Base-by-base conservation (phyloP, 2,888 invertebrate species). In the Acronicta aceris region DNA sequence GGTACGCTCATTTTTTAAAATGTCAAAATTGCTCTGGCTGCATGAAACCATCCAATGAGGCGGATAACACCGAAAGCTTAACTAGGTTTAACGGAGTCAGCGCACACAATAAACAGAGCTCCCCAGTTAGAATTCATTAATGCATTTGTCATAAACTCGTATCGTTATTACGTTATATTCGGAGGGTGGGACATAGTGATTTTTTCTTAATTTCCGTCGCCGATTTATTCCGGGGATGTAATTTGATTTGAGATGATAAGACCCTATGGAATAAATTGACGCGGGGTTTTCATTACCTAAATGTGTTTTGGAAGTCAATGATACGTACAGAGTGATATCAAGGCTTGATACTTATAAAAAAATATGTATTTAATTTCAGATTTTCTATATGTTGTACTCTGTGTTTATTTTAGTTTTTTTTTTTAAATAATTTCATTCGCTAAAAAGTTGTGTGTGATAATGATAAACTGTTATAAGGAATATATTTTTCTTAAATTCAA, bases 61-160 rank as follows among this genome's bases (percentile, higher is more conserved):
- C 59, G 61, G 78, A 74, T 85, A 86, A 85, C 78, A 83, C 85
- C 76, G 56, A 65, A 73, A 81, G 85, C 82, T 86, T 83, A 82
- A 76, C 82, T 84, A 69, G 87, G 86, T 84, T 88, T 89, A 88
- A 84, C 89, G 78, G 81, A 84, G 85, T 81, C 82, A 79, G 78
- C 83, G 81, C 81, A 84, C 81, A 87, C 87, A 88, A 89, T 87
- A 89, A 86, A 78, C 82, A 82, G 78, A 70, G 77, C 75, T 74
- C 74, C 70, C 71, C 67, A 59, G 79, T 87, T 84, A 82, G 83
- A 85, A 86, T 90, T 89, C 89, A 90, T 91, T 91, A 92, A 86
- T 89, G 85, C 84, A 87, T 91, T 90, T 88, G 89, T 91, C 87
- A 87, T 86, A 88, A 85, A 82, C 75, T 83, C 81, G 75, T 82